phyloP scores from a whole-genome alignment of 2,888 invertebrate genomes.

The Drosophila peninsularis region DNA sequence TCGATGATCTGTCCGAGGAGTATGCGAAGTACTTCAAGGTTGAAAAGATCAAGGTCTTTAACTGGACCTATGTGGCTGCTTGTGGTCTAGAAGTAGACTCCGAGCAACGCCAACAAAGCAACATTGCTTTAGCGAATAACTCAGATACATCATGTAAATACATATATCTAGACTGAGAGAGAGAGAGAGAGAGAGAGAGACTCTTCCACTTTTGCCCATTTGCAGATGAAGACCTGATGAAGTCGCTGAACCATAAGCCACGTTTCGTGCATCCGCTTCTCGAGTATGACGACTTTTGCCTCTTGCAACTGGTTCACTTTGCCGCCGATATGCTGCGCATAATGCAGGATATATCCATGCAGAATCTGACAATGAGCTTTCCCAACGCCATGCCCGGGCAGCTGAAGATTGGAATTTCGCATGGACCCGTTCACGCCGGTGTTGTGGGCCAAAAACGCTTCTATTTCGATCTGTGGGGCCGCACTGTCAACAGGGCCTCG shows the following conservation, averaged over 20 bases:
- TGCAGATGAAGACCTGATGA: not conserved
- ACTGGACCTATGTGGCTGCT: slow-evolving; percentile 98
- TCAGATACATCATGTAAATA: not conserved
- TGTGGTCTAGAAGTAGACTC: slow-evolving; percentile 89
- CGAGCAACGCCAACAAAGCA: no score
- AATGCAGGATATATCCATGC: slow-evolving; percentile 81
- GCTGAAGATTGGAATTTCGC: slow-evolving; percentile 89
- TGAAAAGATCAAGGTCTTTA: slow-evolving; percentile 98
- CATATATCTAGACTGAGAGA: no score
- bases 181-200: not conserved
- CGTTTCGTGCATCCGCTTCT: not conserved
- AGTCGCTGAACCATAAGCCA: not conserved
- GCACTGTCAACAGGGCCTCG: slow-evolving; percentile 97
- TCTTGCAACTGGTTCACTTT: slow-evolving; percentile 88
- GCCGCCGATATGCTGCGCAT: slow-evolving; percentile 89
- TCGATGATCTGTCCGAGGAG: slow-evolving; percentile 91
- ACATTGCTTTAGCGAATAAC: not conserved
- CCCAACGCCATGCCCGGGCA: slow-evolving; percentile 25
- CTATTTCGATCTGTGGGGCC: slow-evolving; percentile 98
- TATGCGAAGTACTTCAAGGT: slow-evolving; percentile 87
- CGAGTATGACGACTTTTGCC: slow-evolving; percentile 71
- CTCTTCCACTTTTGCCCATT: not conserved
- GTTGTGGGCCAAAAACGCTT: slow-evolving; percentile 97
- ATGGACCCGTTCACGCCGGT: slow-evolving; percentile 96
- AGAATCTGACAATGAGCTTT: slow-evolving; percentile 16